These are phyloP conservation scores for Seira musarum DNA, from an alignment of 2,888 invertebrate species.

Conservation along the genomic window DNA sequence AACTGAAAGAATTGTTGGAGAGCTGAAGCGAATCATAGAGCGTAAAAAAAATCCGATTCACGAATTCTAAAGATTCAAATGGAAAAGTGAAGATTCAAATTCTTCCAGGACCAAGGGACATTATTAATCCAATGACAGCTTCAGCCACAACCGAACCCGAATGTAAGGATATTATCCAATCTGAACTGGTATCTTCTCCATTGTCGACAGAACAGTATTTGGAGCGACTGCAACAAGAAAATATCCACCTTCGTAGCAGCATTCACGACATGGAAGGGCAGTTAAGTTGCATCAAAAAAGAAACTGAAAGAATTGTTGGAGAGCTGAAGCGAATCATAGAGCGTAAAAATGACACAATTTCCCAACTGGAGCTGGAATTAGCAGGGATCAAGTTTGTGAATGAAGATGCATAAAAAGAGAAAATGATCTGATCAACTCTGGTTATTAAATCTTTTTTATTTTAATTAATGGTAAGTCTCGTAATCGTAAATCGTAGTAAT, in stretches of 20 bases:
- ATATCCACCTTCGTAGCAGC: constrained; percentile 23
- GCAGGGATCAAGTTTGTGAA: constrained; percentile 32
- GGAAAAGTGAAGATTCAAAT: constrained; percentile 39
- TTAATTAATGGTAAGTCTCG: too few species aligned
- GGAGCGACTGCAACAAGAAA: constrained; percentile 20
- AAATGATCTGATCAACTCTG: too few species aligned
- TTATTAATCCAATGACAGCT: too few species aligned
- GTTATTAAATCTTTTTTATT: too few species aligned
- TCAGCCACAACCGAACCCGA: too few species aligned
- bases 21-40: constrained; percentile 37
- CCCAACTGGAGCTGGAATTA: constrained; percentile 36
- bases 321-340: constrained; percentile 37
- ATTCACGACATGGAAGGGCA: constrained; percentile 32
- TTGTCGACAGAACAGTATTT: background rate
- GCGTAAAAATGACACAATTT: constrained; percentile 41
- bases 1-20: constrained; percentile 35
- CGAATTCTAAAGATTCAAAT: constrained; percentile 30
- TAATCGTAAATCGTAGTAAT: too few species aligned
- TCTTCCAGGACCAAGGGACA: constrained; percentile 15
- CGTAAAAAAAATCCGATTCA: constrained; percentile 38
- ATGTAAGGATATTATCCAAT: too few species aligned
- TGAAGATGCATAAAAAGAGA: too few species aligned
- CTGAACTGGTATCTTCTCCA: too few species aligned
- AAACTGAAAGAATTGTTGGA: constrained; percentile 36
- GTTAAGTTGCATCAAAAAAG: constrained; percentile 31